These are phyloP conservation scores for Eueides isabella DNA, from an alignment of 1,140 invertebrate species.

Conservation along the genomic window DNA sequence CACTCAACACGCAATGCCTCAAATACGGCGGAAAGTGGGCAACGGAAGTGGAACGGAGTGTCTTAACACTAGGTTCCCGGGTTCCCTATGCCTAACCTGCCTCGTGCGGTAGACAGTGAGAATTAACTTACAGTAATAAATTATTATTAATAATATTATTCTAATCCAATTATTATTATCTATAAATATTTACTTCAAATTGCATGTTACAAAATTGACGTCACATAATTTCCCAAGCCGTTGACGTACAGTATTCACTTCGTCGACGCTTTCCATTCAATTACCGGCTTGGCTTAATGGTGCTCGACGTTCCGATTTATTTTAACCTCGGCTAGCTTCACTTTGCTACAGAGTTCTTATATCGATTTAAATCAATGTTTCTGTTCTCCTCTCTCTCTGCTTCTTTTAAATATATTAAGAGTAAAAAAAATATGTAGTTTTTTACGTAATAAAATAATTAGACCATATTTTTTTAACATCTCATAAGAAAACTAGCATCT, in stretches of 20 bases:
- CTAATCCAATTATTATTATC: background rate
- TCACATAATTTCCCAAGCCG: background rate
- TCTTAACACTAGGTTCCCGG: no score
- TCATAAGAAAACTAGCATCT: no score
- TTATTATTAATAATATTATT: no score
- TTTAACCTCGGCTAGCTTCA: constrained; percentile 4
- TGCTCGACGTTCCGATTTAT: constrained; percentile 4
- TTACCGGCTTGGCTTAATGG: constrained; percentile 11
- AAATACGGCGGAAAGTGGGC: no score
- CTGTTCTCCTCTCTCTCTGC: background rate
- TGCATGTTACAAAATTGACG: background rate
- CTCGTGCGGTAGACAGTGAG: no score
- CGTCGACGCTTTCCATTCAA: constrained; percentile 10
- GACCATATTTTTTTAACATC: no score
- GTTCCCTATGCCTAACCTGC: no score
- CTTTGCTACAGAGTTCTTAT: background rate
- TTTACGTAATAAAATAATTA: no score
- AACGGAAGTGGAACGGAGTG: no score
- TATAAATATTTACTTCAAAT: background rate
- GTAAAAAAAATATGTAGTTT: no score
- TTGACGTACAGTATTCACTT: constrained; percentile 7
- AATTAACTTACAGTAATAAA: no score
- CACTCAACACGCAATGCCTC: no score
- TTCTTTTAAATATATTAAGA: background rate
- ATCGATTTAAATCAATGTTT: background rate